Conservation (phyloP, 2,113 vertebrate species). For the Mormoops blainvillei region DNA sequence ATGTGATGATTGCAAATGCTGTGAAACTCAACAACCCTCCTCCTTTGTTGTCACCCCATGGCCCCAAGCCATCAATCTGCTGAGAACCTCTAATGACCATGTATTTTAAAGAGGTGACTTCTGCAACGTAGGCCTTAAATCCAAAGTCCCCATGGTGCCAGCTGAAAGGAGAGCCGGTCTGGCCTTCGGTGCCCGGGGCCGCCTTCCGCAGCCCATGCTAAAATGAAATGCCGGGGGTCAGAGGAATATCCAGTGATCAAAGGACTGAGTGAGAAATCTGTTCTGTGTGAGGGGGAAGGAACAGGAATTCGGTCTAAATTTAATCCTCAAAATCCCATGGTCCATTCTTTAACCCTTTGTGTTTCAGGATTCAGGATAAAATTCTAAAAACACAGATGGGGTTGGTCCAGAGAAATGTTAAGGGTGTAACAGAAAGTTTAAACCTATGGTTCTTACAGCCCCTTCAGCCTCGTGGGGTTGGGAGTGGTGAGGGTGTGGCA, state of each 20-base stretch:
- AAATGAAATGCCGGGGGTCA: constrained; percentile 48
- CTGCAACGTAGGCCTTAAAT: not conserved
- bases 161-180: constrained; percentile 38
- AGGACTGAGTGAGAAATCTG: constrained; percentile 65
- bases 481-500: not conserved
- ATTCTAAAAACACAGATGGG: constrained; percentile 38
- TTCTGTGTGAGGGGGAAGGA: constrained; percentile 46
- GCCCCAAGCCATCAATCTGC: not conserved
- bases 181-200: not conserved
- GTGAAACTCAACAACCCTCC: not conserved
- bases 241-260: not conserved
- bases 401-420: not conserved
- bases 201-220: not conserved
- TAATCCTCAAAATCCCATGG: constrained; percentile 64
- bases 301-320: not conserved
- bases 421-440: not conserved
- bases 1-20: not conserved
- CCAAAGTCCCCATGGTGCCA: not conserved
- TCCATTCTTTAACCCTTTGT: constrained; percentile 49
- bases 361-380: not conserved
- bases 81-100: not conserved
- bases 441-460: not conserved
- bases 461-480: not conserved
- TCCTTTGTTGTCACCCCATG: not conserved
- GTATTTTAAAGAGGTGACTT: not conserved